These are phyloP conservation scores for Callionymus lyra DNA, from an alignment of 2,113 vertebrate species.

Conservation along the genomic window DNA sequence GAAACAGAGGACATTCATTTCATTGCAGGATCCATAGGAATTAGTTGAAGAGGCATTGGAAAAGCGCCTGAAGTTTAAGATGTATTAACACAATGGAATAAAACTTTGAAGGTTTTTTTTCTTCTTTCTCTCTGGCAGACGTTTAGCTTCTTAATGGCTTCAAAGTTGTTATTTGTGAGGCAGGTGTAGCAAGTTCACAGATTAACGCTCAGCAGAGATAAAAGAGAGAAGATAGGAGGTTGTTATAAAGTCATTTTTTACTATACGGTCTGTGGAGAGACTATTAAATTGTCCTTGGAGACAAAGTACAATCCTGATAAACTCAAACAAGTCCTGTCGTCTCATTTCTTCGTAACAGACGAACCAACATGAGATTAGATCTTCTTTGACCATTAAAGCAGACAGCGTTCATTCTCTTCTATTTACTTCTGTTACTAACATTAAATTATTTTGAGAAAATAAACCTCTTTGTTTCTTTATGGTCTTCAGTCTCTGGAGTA, in stretches of 20 bases:
- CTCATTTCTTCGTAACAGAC: constrained; percentile 16
- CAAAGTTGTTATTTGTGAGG: constrained; percentile 19
- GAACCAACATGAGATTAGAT: constrained; percentile 26
- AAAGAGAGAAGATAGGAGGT: constrained; percentile 14
- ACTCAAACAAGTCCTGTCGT: constrained; percentile 4
- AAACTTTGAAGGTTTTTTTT: constrained; percentile 8
- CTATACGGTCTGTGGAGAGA: constrained; percentile 22
- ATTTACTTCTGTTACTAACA: too few species aligned
- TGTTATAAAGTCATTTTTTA: constrained; percentile 13
- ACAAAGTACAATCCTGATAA: constrained; percentile 34
- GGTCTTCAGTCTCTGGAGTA: too few species aligned
- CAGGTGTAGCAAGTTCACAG: constrained; percentile 10
- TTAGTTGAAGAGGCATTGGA: constrained; percentile 13
- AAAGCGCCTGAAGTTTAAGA: too few species aligned
- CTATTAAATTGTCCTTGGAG: constrained; percentile 33
- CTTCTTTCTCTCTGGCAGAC: constrained; percentile 6
- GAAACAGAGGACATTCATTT: constrained; percentile 14
- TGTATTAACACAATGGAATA: not conserved
- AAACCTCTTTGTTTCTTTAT: too few species aligned
- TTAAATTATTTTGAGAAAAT: too few species aligned
- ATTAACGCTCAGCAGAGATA: constrained; percentile 12
- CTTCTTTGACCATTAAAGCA: constrained; percentile 8
- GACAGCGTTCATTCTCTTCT: not conserved
- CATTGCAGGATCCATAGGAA: not conserved
- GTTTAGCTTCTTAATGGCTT: constrained; percentile 5